Conservation (phyloP, 2,113 vertebrate genomes). For the Oncorhynchus masou region DNA sequence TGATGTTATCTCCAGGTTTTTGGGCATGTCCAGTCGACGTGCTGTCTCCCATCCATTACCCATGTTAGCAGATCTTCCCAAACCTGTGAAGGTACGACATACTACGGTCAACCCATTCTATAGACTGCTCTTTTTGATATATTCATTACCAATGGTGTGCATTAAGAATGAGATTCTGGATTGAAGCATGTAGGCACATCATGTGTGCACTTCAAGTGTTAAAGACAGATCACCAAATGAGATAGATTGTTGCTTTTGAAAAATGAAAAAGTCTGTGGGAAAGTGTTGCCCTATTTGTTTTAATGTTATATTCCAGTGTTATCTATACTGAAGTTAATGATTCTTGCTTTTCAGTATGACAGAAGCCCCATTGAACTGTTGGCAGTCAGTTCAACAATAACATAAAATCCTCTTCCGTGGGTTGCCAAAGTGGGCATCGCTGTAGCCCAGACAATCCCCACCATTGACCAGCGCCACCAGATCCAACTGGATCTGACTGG, state of each 20-base stretch:
- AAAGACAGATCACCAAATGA: background rate
- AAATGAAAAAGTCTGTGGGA: too few species aligned
- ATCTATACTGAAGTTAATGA: background rate
- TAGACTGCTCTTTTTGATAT: too few species aligned
- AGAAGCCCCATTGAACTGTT: background rate
- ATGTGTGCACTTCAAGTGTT: background rate
- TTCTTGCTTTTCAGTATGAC: background rate
- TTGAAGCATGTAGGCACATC: background rate
- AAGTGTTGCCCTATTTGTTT: background rate
- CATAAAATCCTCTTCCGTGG: conserved; percentile 83
- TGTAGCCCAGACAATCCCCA: conserved; percentile 82
- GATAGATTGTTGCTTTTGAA: too few species aligned
- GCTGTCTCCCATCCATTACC: conserved; percentile 85
- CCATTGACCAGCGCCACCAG: conserved; percentile 77
- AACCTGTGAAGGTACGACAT: conserved; percentile 63
- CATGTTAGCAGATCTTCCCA: conserved; percentile 70
- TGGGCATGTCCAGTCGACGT: conserved; percentile 77
- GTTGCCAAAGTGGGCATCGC: conserved; percentile 75
- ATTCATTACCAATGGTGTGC: background rate
- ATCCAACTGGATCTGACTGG: conserved; percentile 67
- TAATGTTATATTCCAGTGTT: background rate
- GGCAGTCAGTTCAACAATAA: background rate
- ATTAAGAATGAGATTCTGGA: conserved; percentile 2
- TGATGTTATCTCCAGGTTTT: conserved; percentile 67
- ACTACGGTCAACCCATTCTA: background rate